A percentile compares a stretch with the other conserved stretches of the same genome.
phyloP scores from a whole-genome alignment of 2,797 vertebrate species.

The Urocyon cinereoargenteus region DNA sequence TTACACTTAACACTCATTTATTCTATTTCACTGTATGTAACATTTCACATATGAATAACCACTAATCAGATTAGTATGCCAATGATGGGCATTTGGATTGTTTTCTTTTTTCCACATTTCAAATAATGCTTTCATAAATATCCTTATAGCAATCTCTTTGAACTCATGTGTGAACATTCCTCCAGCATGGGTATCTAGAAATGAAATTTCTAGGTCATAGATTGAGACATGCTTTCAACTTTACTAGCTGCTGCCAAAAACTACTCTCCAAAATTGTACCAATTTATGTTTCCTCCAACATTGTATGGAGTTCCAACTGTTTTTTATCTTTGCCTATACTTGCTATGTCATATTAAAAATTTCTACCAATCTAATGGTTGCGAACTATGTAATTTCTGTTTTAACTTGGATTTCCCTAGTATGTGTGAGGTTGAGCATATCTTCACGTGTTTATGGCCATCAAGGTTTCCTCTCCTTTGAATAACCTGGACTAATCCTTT shows the following conservation, averaged over 20 bases:
- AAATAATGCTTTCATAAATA: neutral
- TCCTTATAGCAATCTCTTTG: slow-evolving; percentile 3
- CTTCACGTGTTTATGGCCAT: neutral
- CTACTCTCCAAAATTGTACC: neutral
- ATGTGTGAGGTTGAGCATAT: neutral
- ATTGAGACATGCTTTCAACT: neutral
- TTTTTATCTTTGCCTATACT: neutral
- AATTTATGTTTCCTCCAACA: neutral
- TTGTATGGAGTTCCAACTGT: neutral
- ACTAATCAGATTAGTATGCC: neutral
- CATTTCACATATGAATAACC: neutral
- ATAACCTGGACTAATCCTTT: neutral
- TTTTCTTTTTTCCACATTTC: slow-evolving; percentile 20
- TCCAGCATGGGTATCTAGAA: neutral
- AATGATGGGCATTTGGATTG: neutral
- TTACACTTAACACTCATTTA: neutral
- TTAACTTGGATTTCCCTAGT: neutral
- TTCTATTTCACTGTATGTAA: neutral
- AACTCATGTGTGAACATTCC: neutral
- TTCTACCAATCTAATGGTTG: neutral
- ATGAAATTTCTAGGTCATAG: neutral
- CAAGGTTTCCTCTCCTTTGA: neutral
- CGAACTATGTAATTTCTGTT: neutral
- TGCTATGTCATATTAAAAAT: neutral
- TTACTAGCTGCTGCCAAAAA: neutral